Base-by-base conservation (phyloP, 2,797 vertebrate genomes). In the Spea hammondii region DNA sequence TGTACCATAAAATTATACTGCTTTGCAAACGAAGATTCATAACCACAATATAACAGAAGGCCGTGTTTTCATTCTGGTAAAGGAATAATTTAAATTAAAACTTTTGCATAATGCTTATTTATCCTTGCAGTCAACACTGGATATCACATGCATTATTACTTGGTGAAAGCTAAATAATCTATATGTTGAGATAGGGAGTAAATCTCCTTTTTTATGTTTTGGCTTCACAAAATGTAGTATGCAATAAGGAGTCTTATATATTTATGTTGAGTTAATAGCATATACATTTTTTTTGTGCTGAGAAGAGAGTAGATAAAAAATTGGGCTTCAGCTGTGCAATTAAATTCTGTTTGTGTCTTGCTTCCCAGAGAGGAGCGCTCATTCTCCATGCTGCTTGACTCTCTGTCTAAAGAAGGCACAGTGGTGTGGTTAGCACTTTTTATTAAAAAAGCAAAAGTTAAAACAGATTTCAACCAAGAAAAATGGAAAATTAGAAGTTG, bases 151-250 rank as follows among this genome's bases (percentile, higher is more conserved):
- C 88, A 91, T 91, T 89, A 88, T 76, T 67, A 69, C 76, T 79
- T 80, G 83, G 84, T 86, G 65, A 82, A 83, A 82, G 82, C 51
- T 57, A 32, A 86, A 47, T 75, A 49, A 84, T 78, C 79, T 80
- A 80, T 73, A 64, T 77, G 2, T 86, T 70, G 83, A 32, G 83
- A 87, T 88, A 89, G 86, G 84, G 87, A 87, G 89, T 90, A 90
- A 92, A 91, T 89, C 86, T 86, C 83, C n/a, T 74, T 88, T 32
- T 32, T 89, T 89, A 88, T 86, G 84, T 89, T 89, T 89, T 84
- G 84, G 83, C 48, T 77, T 83, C 78, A 79, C 81, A 84, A 83
- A 85, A 87, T 84, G 74, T 85, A 88, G 86, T 88, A 91, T 91
- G 84, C 86, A 84, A 87, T 85, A 85, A 89, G 78, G 84, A 88